These are phyloP conservation scores for Hypercompe scribonia DNA, from an alignment of 2,888 invertebrate genomes.

Conservation along the genomic window DNA sequence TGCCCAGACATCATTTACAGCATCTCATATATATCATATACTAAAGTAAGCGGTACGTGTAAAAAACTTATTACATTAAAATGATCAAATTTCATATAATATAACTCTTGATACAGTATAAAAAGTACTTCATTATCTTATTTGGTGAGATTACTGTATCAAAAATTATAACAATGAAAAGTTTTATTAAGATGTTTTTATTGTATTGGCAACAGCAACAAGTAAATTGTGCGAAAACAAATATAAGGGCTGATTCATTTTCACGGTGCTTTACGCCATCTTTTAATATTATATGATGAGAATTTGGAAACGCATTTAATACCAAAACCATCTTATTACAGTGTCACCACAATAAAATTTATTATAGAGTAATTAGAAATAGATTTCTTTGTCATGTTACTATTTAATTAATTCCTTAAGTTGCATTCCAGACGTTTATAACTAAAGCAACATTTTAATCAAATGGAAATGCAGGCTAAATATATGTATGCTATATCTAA, in stretches of 20 bases:
- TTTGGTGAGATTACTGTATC: not conserved
- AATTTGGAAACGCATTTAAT: not conserved
- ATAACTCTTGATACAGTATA: not conserved
- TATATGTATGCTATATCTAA: slow-evolving; percentile 29
- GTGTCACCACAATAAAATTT: not conserved
- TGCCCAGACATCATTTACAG: not conserved
- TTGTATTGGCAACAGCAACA: not conserved
- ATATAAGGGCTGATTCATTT: not conserved
- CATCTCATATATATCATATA: not conserved
- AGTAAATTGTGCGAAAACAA: not conserved
- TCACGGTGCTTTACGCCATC: not conserved
- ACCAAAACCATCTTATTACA: not conserved
- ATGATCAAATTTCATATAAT: not conserved
- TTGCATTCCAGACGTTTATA: slow-evolving; percentile 30
- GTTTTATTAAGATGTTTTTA: not conserved
- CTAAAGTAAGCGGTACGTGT: not conserved
- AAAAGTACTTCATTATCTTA: not conserved
- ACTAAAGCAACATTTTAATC: slow-evolving; percentile 23
- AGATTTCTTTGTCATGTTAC: slow-evolving; percentile 26
- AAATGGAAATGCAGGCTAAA: slow-evolving; percentile 52
- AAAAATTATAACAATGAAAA: not conserved
- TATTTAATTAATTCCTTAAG: slow-evolving; percentile 4
- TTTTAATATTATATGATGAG: not conserved
- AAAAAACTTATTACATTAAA: not conserved
- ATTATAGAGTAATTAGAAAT: slow-evolving; percentile 9